Percentiles rank a stretch among this genome's conserved stretches.
phyloP scores from a whole-genome alignment of 2,888 invertebrate genomes.

The Eristalinus aeneus region DNA sequence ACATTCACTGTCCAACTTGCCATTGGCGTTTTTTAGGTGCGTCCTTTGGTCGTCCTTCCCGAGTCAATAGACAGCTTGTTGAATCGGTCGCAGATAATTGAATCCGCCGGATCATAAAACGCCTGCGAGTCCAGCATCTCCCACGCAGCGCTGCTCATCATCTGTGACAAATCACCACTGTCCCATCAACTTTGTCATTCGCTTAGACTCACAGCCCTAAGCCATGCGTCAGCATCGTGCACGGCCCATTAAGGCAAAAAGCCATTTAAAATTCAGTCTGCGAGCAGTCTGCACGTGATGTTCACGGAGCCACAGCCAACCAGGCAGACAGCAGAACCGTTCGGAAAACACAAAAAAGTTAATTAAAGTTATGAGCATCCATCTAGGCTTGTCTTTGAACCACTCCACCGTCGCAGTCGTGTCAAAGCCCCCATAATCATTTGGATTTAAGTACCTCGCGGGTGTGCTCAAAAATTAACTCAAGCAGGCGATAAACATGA shows the following conservation, averaged over 20 bases:
- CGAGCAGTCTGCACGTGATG: background rate
- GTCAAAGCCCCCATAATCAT: conserved; percentile 5
- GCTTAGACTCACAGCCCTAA: background rate
- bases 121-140: background rate
- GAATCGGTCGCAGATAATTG: background rate
- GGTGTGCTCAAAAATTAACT: conserved; percentile 19
- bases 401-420: background rate
- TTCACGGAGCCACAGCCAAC: background rate
- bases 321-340: background rate
- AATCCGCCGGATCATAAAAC: background rate
- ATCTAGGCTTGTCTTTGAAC: background rate
- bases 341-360: background rate
- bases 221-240: background rate
- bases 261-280: background rate
- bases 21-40: no score
- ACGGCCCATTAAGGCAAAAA: background rate
- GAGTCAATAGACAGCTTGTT: no score
- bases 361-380: background rate
- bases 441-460: conserved; percentile 20
- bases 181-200: background rate
- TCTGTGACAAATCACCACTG: background rate
- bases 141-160: background rate
- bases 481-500: conserved; percentile 24
- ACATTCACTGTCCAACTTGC: no score
- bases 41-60: no score